Percentiles rank a stretch among this genome's conserved stretches.
Conservation (phyloP, 2,888 invertebrate species). For the Allophyes oxyacanthae region DNA sequence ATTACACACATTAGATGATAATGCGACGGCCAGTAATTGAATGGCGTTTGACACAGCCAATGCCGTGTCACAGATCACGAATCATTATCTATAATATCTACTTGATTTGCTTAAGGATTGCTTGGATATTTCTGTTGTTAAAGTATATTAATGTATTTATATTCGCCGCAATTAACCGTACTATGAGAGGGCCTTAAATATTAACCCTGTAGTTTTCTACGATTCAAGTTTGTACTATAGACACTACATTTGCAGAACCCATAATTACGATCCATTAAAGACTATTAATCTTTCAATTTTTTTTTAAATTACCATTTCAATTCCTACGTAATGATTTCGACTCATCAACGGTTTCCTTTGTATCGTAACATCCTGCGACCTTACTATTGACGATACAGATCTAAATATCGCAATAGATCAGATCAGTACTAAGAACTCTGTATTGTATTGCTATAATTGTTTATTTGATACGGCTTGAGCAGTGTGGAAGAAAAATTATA, state of each 20-base stretch:
- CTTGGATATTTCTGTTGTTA: constrained; percentile 16
- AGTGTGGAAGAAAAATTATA: constrained; percentile 8
- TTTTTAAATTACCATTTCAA: constrained; percentile 21
- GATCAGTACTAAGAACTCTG: constrained; percentile 59
- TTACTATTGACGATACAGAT: constrained; percentile 65
- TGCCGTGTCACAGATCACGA: constrained; percentile 71
- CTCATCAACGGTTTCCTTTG: constrained; percentile 51
- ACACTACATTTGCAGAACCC: constrained; percentile 8
- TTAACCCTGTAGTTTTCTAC: neutral
- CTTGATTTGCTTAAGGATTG: constrained; percentile 29
- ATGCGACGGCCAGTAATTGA: constrained; percentile 67
- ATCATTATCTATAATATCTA: constrained; percentile 63
- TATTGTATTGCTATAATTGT: constrained; percentile 52
- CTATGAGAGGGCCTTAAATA: too few species aligned
- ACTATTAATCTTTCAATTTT: constrained; percentile 45
- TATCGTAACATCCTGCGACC: constrained; percentile 73
- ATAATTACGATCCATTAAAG: constrained; percentile 34
- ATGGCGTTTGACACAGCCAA: constrained; percentile 70
- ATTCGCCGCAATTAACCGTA: too few species aligned
- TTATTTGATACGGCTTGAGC: constrained; percentile 20
- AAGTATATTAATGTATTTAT: too few species aligned
- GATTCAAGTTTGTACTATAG: constrained; percentile 9
- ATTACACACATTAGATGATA: constrained; percentile 61
- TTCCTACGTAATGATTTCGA: constrained; percentile 41
- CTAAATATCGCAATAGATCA: constrained; percentile 50